These are phyloP conservation scores for Periplaneta americana DNA, from an alignment of 1,140 invertebrate species.

Conservation along the genomic window DNA sequence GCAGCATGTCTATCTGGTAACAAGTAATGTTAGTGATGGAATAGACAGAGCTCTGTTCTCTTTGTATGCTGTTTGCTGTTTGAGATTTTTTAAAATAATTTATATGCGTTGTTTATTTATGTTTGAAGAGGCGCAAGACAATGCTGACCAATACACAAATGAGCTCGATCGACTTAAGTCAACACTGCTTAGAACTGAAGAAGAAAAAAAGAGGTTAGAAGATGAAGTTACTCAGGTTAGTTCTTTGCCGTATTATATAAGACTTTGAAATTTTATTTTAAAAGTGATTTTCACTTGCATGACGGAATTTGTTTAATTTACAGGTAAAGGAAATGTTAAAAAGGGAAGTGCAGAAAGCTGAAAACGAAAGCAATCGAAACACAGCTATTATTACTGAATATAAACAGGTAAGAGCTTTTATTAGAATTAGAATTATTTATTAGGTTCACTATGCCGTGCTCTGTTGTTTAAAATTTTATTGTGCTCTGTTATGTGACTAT, in stretches of 20 bases:
- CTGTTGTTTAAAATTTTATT: too few relatives aligned
- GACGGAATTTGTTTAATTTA: conserved; percentile 14
- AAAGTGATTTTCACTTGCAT: neutral
- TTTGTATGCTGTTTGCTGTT: too few relatives aligned
- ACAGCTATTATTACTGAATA: conserved; percentile 83
- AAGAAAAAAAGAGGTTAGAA: conserved; percentile 76
- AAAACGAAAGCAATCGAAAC: conserved; percentile 65
- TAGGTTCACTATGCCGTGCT: too few relatives aligned
- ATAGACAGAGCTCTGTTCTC: too few relatives aligned
- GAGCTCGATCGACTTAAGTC: conserved; percentile 72
- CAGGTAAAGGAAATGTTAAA: conserved; percentile 81
- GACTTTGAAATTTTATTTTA: neutral
- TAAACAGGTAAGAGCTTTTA: conserved; percentile 60
- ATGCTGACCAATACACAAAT: conserved; percentile 69
- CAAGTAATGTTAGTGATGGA: too few relatives aligned
- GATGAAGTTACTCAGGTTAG: conserved; percentile 64
- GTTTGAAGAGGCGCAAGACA: conserved; percentile 61
- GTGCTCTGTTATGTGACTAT: too few relatives aligned
- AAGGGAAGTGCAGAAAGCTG: conserved; percentile 67
- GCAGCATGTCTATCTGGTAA: too few relatives aligned
- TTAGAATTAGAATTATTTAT: neutral
- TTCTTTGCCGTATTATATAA: neutral
- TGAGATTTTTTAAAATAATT: too few relatives aligned
- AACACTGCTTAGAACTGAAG: conserved; percentile 67
- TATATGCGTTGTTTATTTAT: neutral